Evolutionary conservation across 2,113 vertebrate species (phyloP), one percentile per base, ranked within the genome.

Genomic region (Sylvietta virens): DNA sequence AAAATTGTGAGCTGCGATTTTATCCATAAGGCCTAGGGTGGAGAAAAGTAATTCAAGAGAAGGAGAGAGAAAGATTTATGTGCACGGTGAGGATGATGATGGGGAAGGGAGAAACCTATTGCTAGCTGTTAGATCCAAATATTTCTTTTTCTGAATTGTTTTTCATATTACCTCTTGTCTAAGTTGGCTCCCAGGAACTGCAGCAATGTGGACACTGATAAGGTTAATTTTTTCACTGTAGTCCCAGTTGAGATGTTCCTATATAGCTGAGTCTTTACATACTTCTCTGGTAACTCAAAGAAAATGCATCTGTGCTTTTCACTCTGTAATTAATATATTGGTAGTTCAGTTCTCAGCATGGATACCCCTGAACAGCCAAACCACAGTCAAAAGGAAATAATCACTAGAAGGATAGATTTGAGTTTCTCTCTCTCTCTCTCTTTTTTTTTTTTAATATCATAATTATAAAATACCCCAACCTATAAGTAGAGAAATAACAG

Each of bases 1-100:
- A 72, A 82, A 94, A 70, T 26, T 20, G 44, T 50, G 18, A 16
- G 4, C 12, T 77, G 33, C 39, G 65, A 26, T 91, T 47, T 0
- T 6, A 22, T 35, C 40, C 10, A 35, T 13, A 58, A 37, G 0
- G 5, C 7, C 28, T 62, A 27, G 7, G 3, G 3, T 15, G 4
- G 18, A 67, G 19, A 39, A 95, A 88, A 79, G 6, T 5, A 72
- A 10, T 53, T 56, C 17, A 61, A 28, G 17, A 66, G 42, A 76
- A 67, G 33, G 54, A 40, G 40, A 80, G 9, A 48, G 48, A 54
- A 66, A 3, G 3, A 66, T 66, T 45, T 65, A 37, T 35, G 11
- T 53, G 15, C 18, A 31, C 10, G 37, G 30, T 39, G 22, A 57
- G 19, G 6, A 5, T 67, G 26, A 4, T 7, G 8, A 3, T 35